Evolutionary conservation across 2,113 vertebrate species (phyloP), one percentile per base, ranked within the genome.

Genomic region (Neodontobutis hainanensis): DNA sequence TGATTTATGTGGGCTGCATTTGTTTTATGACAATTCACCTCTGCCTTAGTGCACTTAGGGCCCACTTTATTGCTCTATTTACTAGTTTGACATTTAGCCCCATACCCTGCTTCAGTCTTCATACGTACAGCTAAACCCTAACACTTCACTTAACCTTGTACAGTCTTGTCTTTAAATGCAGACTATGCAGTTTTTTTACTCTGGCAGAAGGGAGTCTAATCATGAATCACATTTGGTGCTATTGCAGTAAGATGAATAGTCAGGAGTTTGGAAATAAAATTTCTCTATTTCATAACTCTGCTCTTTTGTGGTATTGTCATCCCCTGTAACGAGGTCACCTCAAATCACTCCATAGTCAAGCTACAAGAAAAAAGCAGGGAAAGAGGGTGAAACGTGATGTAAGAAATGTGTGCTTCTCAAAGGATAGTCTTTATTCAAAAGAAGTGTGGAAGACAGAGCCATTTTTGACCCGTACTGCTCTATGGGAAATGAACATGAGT

Each of bases 231-330:
- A 49, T 65, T 59, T 73, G 65, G 34, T 57, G 71, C 65, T 84
- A 75, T 73, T 83, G 71, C 70, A 43, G 46, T 14, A 57, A 86
- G 73, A 85, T 85, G 74, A 86, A 86, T 81, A 64, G 80, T 80
- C 78, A 73, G 65, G 70, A 78, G 68, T 72, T 70, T 56, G 36
- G 73, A 87, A 89, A 82, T 85, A 70, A 52, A 86, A 87, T 83
- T 86, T 82, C 83, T 80, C 27, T 19, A 80, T 84, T 84, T 85
- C 85, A 80, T 88, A 86, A 88, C 78, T 75, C 46, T 6, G n/a
- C 77, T 85, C 82, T 87, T 87, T 90, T 83, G 77, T 91, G 73
- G 77, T 67, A 65, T 86, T 85, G 77, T 83, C 77, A 65, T 59
- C 59, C 40, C n/a, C 57, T 6, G 40, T 80, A 83, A 83, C 70